Evolutionary conservation across 1,140 invertebrate genomes (phyloP), one percentile per base, ranked within the genome.

Genomic region (Pteromalus puparum): DNA sequence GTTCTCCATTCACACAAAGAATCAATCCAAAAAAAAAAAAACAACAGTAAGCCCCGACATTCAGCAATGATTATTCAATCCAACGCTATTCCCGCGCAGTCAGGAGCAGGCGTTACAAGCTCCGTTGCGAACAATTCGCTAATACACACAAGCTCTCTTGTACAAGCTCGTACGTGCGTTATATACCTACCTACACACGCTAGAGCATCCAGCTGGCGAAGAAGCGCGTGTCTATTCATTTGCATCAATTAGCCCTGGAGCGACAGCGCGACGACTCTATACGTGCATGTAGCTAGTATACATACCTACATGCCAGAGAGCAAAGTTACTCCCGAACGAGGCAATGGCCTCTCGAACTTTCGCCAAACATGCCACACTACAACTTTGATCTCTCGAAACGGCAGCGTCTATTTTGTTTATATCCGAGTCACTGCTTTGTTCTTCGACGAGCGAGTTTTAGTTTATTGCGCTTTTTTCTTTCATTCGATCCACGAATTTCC

Each of bases 191-290:
- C 15, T 48, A 10, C 15, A 48, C 30, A 15, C 26, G 26, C 30
- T 0, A 9, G 2, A n/a, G 30, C 70, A 13, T 30, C 46, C 1
- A 30, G 18, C 21, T 28, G 2, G 34, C 18, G 15, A 70, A 70
- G 67, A 70, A 30, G 26, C 26, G 26, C 67, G 5, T 30, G 67
- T 30, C 79, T 72, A 72, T 53, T 81, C 24, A 34, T 72, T 48
- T 72, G 68, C 34, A 81, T 53, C 10, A 81, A 26, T 48, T 72
- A 81, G 68, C 42, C 38, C 15, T 9, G 68, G 24, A 30, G 26
- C 12, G 18, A 13, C 12, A 70, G 67, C 67, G 24, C n/a, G 67
- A 15, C 67, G 12, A 26, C 30, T 34, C 30, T 34, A 34, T 34
- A 34, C 3, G 30, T 34, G 30, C 30, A 34, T 34, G 67, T 61